A percentile compares a stretch with the other conserved stretches of the same genome.
phyloP scores from a whole-genome alignment of 2,797 vertebrate genomes.

The Sebastes steindachneri region DNA sequence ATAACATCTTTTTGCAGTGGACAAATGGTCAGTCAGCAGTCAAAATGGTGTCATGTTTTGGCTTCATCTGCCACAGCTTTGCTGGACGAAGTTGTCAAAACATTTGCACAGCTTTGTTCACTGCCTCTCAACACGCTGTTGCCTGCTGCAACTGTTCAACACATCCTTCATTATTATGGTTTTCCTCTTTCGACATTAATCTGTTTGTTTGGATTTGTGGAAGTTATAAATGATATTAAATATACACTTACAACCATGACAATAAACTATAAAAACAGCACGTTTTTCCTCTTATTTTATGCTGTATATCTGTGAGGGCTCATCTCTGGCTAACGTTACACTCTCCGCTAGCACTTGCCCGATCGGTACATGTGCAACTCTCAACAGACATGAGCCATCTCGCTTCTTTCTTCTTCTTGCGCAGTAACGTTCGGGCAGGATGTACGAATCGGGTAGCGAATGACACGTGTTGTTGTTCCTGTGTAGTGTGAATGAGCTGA shows the following conservation, averaged over 20 bases:
- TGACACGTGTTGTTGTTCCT: too few species aligned
- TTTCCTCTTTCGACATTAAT: neutral
- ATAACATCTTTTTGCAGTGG: neutral
- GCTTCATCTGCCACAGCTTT: neutral
- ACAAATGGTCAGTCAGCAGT: neutral
- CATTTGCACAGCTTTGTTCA: slow-evolving; percentile 25
- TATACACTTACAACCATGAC: accelerated
- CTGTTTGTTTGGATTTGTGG: neutral
- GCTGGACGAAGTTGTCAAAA: neutral
- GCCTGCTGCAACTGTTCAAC: neutral
- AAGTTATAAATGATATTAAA: neutral
- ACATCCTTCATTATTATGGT: neutral
- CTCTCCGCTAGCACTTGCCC: too few species aligned
- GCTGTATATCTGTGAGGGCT: neutral
- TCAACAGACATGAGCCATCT: too few species aligned
- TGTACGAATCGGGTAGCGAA: too few species aligned
- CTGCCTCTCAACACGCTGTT: neutral
- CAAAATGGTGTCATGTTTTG: neutral
- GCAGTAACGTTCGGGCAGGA: too few species aligned
- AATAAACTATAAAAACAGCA: neutral
- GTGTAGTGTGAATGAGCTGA: neutral
- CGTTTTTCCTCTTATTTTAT: neutral
- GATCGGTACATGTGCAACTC: too few species aligned
- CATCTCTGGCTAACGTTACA: too few species aligned
- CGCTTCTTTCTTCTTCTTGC: too few species aligned